Base-by-base conservation (phyloP, 2,888 invertebrate species). In the Pilophorus perplexus region DNA sequence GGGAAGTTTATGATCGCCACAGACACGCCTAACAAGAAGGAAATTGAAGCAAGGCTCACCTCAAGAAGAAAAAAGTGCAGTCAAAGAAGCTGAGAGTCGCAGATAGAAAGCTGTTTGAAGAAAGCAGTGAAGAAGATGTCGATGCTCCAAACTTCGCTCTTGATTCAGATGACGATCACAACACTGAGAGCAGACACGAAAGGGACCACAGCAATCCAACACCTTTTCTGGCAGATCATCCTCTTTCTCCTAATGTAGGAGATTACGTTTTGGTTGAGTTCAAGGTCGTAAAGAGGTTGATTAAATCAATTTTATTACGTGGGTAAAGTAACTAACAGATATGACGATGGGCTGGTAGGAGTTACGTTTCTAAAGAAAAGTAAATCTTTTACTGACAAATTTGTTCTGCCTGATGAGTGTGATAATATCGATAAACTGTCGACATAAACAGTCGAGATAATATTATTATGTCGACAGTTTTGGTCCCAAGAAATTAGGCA, bases 231-330 rank as follows among this genome's bases (percentile, higher is more conserved):
- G 50, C 50, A 20, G 50, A 22, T n/a, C n/a, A n/a, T n/a, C n/a
- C n/a, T 16, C 50, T 50, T 50, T 50, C 23, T 14, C 50, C 50
- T 48, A 48, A n/a, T 48, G 14, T 16, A 48, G 20, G 48, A 48
- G 20, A n/a, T 48, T 48, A 23, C 23, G 50, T 50, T 50, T 50
- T 50, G 50, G 50, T 50, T 50, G 50, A 50, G 50, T 50, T 50
- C 20, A 25, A 50, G 18, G 22, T 50, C 50, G 23, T 50, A 20
- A 50, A 50, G 48, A n/a, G 18, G 20, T 48, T 48, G 23, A 18
- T 22, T 48, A 48, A 48, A 23, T 48, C 48, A 48, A 48, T 12
- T 48, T 12, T 4, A 22, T 48, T 48, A 48, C 48, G n/a, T 50
- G 2, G 50, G 50, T 18, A 50, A 50, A 50, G 50, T 50, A 16